Evolutionary conservation across 2,113 vertebrate genomes (phyloP), one percentile per base, ranked within the genome.

Genomic region (Dromas ardeola): DNA sequence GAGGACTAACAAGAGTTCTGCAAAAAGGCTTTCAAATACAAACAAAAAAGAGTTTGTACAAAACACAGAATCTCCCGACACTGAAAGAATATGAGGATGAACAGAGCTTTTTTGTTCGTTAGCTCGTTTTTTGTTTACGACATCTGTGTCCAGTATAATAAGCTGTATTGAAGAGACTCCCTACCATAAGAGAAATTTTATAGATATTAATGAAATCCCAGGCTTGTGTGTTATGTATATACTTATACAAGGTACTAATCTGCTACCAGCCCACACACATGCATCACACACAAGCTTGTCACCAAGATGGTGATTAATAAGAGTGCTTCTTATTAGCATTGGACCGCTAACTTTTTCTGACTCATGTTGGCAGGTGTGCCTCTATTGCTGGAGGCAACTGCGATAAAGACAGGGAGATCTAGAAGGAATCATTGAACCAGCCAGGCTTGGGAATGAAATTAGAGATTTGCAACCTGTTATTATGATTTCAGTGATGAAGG

Each of bases 351-450:
- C 45, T 83, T 93, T 32, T 93, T 85, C 92, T 88, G 94, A 88
- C 78, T 95, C 74, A 58, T 26, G 42, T 43, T 97, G 94, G 93
- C 96, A 95, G 88, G 83, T 93, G 88, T 17, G 4, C 56, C 34
- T 81, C 77, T 67, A 5, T 45, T 43, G 77, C 81, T 95, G 78
- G 42, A 93, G 85, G 92, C 77, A 88, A 77, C 40, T 23, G 43
- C 1, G 18, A 71, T 58, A 86, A 81, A 85, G 49, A 70, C 21
- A 79, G 62, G 13, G 62, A 82, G 42, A 91, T 82, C 47, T 61
- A 45, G 79, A 74, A 85, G 49, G 47, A 91, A 81, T 29, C 59
- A 53, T 0, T 74, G 21, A 59, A 92, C 91, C 52, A 63, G 77
- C 17, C 79, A 79, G 56, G 40, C 79, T 40, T 85, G 45, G 49